Evolutionary conservation across 2,797 vertebrate species (phyloP), one percentile per base, ranked within the genome.

Genomic region (Sebastes minor): DNA sequence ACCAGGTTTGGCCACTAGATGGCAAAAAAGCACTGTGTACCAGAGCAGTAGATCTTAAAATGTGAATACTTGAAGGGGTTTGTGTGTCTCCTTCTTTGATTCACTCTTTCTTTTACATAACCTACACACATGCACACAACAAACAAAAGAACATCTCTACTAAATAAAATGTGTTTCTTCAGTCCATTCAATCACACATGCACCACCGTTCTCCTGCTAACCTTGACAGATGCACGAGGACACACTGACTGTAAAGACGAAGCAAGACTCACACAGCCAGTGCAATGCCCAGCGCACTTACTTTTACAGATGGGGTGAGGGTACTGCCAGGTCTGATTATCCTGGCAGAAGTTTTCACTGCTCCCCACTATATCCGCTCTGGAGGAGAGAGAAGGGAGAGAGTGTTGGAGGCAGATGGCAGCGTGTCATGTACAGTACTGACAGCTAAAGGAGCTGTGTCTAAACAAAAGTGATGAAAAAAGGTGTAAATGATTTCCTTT

Each of bases 271-370:
- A 75, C 68, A 53, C 10, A 12, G 10, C 57, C 65, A 60, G 46
- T 33, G 55, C 16, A 30, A 27, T 61, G 76, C 8, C 27, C 55
- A 35, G 38, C 30, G 7, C n/a, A 52, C 96, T 95, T 94, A 97
- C 96, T 90, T 85, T 91, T 94, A 90, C 97, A 97, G 86, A 93
- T 89, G 76, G 96, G 96, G 76, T 96, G 95, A 86, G 93, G 93
- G 74, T 95, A 89, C 78, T 92, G 94, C 97, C 96, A 97, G 61
- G 93, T 96, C 86, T 93, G 91, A 84, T 96, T 94, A 63, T 95
- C 92, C 84, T 92, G 94, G 90, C 97, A 97, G 90, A 94, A 82
- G 87, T 96, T 96, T 69, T 96, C 94, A 59, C 85, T 92, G 87
- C 90, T 93, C 84, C 97, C 96, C 71, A 96, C 88, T 59, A 97